phyloP scores from a whole-genome alignment of 2,797 vertebrate genomes.

The Prionace glauca region DNA sequence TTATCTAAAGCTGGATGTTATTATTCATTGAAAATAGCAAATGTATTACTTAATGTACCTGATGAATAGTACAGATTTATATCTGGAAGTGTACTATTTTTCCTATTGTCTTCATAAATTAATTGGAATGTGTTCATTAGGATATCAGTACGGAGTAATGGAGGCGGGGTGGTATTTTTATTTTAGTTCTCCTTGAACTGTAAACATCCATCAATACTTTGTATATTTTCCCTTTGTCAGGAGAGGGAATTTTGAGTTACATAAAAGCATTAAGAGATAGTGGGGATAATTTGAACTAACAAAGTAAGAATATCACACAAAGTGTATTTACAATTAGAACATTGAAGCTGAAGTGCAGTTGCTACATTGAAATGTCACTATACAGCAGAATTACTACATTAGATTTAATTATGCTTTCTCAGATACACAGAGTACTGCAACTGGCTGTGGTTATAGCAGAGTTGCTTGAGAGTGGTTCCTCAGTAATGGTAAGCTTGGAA shows the following conservation, averaged over 20 bases:
- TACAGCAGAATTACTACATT: neutral
- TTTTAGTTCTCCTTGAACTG: neutral
- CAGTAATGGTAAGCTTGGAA: conserved; percentile 90
- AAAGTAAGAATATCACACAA: neutral
- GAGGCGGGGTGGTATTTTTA: neutral
- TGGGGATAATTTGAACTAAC: neutral
- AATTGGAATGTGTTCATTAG: neutral
- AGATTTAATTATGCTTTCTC: conserved; percentile 44
- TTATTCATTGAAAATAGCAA: neutral
- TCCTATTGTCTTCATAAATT: neutral
- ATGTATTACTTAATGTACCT: neutral
- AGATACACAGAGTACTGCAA: conserved; percentile 93
- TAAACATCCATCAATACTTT: neutral
- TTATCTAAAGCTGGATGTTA: neutral
- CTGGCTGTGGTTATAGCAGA: conserved; percentile 81
- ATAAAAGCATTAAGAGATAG: neutral
- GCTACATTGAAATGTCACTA: neutral
- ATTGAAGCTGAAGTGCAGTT: neutral
- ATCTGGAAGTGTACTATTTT: neutral
- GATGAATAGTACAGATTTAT: neutral
- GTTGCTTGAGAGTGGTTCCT: conserved; percentile 88
- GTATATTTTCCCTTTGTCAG: neutral
- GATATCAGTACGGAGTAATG: neutral
- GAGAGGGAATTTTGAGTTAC: neutral
- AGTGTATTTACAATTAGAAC: neutral